Conservation (phyloP, 2,797 vertebrate genomes). For the Gymnopithys bicolor region DNA sequence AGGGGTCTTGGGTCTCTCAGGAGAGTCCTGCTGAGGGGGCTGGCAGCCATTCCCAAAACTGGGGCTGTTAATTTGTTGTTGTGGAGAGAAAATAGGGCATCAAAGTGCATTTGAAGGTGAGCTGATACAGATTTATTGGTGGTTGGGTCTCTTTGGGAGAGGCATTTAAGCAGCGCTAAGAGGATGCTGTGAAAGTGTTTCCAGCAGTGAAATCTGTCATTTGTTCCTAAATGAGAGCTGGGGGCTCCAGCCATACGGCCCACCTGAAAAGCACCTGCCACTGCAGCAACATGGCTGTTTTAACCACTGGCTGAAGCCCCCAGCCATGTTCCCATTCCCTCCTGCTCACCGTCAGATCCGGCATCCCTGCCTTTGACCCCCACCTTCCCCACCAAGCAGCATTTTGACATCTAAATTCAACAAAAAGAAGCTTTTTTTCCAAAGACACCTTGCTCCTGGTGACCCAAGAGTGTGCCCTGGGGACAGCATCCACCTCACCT, state of each 20-base stretch:
- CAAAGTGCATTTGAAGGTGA: neutral
- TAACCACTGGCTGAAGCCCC: neutral
- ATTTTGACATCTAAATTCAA: neutral
- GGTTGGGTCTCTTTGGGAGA: neutral
- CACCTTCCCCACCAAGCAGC: neutral
- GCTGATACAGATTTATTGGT: slow-evolving; percentile 19
- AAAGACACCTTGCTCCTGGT: neutral
- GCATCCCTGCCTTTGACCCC: neutral
- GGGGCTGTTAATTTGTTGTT: neutral
- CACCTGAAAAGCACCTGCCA: neutral
- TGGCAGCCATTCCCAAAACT: neutral
- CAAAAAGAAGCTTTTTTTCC: neutral
- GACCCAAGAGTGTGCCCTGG: rapidly evolving
- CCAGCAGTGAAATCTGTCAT: neutral
- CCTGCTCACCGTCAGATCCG: rapidly evolving
- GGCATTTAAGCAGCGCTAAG: neutral
- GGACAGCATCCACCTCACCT: neutral
- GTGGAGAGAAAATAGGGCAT: slow-evolving; percentile 14
- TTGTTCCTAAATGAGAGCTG: neutral
- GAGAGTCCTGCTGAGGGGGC: neutral
- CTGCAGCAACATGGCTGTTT: neutral
- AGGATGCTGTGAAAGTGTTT: neutral
- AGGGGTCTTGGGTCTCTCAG: neutral
- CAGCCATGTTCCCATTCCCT: rapidly evolving
- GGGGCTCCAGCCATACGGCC: neutral